Percentiles rank a stretch among this genome's conserved stretches.
Conservation (phyloP, 2,888 invertebrate genomes). For the Melitaea athalia region DNA sequence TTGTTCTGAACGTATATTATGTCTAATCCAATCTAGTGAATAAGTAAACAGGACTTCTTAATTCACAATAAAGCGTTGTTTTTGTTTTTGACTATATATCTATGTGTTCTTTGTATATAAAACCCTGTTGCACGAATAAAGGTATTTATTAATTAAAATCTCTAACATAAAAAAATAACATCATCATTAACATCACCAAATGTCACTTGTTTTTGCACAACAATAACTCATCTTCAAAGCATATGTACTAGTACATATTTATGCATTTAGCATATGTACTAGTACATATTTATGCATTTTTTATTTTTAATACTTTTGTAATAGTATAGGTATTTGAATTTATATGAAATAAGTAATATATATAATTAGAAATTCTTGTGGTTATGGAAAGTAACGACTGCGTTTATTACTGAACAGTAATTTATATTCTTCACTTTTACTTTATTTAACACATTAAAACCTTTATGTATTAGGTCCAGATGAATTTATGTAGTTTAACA, state of each 20-base stretch:
- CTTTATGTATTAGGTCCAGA: neutral
- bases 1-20: constrained; percentile 16
- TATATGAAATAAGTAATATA: no score
- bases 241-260: constrained; percentile 27
- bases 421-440: neutral
- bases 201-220: neutral
- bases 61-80: constrained; percentile 55
- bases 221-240: constrained; percentile 32
- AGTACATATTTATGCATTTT: constrained; percentile 5
- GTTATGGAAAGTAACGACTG: neutral
- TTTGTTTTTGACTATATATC: constrained; percentile 58
- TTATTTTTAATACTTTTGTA: neutral
- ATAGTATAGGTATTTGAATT: no score
- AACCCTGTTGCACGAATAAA: neutral
- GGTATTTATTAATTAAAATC: neutral
- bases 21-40: constrained; percentile 51
- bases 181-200: neutral
- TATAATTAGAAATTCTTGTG: neutral
- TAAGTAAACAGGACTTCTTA: constrained; percentile 62
- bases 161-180: neutral
- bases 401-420: neutral
- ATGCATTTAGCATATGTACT: neutral
- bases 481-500: neutral
- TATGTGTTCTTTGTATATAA: constrained; percentile 57
- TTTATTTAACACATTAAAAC: constrained; percentile 1